Evolutionary conservation across 2,797 vertebrate genomes (phyloP).

Genomic region (Phrynocephalus forsythii): DNA sequence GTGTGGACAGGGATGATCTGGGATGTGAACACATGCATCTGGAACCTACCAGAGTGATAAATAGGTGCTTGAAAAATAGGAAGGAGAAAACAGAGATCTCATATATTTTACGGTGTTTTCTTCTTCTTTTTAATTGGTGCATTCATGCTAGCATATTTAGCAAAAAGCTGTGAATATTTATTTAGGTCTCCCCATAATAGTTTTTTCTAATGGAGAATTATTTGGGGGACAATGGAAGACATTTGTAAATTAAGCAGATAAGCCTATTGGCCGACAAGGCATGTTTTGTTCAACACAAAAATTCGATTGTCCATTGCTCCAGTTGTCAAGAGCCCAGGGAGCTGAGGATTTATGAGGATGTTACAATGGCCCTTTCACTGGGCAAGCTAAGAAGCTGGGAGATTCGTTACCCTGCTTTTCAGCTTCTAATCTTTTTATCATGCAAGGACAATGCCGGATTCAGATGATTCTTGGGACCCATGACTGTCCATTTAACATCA

Average conservation of each 20-base stretch:
- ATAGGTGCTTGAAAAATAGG: conserved; percentile 27
- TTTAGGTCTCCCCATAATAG: conserved; percentile 82
- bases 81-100: conserved; percentile 39
- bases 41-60: not conserved
- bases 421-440: conserved; percentile 88
- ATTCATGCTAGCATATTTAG: conserved; percentile 76
- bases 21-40: not conserved
- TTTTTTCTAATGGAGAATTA: conserved; percentile 80
- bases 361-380: conserved; percentile 89
- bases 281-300: conserved; percentile 89
- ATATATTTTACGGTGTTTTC: conserved; percentile 42
- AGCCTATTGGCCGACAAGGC: conserved; percentile 84
- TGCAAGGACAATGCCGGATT: conserved; percentile 85
- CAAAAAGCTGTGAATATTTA: conserved; percentile 82
- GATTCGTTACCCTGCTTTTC: conserved; percentile 87
- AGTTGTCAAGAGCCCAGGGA: conserved; percentile 89
- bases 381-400: conserved; percentile 82
- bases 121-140: conserved; percentile 56
- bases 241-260: conserved; percentile 91
- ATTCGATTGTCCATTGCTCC: conserved; percentile 87
- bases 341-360: conserved; percentile 86
- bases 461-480: conserved; percentile 79
- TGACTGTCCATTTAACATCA: conserved; percentile 76
- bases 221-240: conserved; percentile 86
- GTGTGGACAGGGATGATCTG: not conserved